Evolutionary conservation across 2,797 vertebrate genomes (phyloP).

Genomic region (Tragelaphus oryx): DNA sequence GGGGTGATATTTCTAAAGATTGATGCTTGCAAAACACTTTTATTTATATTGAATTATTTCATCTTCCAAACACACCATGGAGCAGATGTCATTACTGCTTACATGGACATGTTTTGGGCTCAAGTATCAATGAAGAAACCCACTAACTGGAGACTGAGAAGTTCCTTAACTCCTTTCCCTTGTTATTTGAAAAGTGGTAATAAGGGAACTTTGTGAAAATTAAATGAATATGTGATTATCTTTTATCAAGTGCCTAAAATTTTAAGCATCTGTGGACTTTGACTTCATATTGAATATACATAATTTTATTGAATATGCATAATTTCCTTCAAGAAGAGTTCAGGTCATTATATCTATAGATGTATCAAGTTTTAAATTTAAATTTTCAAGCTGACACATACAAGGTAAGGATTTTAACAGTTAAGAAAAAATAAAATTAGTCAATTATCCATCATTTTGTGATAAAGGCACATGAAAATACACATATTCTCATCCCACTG

Average conservation of each 20-base stretch:
- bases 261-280: background rate
- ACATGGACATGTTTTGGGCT: background rate
- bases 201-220: background rate
- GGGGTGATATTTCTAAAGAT: background rate
- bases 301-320: background rate
- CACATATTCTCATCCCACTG: background rate
- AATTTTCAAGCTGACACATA: background rate
- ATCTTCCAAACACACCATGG: background rate
- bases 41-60: background rate
- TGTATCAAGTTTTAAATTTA: background rate
- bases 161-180: background rate
- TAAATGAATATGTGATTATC: background rate
- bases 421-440: constrained; percentile 30
- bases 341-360: background rate
- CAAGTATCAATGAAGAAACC: background rate
- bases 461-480: background rate
- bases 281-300: background rate
- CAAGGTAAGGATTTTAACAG: constrained; percentile 3
- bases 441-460: background rate
- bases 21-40: background rate
- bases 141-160: background rate
- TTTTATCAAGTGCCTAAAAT: background rate
- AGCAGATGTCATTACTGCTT: background rate
- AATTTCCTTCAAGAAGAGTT: background rate
- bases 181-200: background rate